These are phyloP conservation scores for Zaprionus nigranus DNA, from an alignment of 1,140 invertebrate species.

Conservation along the genomic window DNA sequence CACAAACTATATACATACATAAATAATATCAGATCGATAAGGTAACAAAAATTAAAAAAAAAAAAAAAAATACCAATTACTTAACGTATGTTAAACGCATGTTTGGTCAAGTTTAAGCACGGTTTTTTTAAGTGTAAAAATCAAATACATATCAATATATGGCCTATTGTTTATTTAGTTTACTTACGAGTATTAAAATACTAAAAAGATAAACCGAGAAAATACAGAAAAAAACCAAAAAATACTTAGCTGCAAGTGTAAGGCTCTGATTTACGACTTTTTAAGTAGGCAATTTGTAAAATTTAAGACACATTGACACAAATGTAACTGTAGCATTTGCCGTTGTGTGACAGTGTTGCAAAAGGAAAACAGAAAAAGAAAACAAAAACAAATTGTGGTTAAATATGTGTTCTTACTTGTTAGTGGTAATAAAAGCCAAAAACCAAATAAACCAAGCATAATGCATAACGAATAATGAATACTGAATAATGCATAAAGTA, in stretches of 20 bases:
- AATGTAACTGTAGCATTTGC: slow-evolving; percentile 32
- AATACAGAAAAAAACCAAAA: slow-evolving; percentile 25
- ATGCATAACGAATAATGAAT: slow-evolving; percentile 18
- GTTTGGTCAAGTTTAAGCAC: slow-evolving; percentile 72
- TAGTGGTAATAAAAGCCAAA: slow-evolving; percentile 79
- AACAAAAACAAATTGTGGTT: slow-evolving; percentile 72
- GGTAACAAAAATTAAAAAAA: slow-evolving; percentile 17
- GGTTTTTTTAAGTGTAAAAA: slow-evolving; percentile 83
- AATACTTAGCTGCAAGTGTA: slow-evolving; percentile 59
- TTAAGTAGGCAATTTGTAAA: slow-evolving; percentile 80
- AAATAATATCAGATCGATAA: slow-evolving; percentile 19
- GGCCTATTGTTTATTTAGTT: slow-evolving; percentile 84
- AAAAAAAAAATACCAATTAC: slow-evolving; percentile 15
- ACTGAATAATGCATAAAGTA: slow-evolving; percentile 37
- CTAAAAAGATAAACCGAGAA: slow-evolving; percentile 24
- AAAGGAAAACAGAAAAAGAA: slow-evolving; percentile 55
- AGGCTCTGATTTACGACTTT: slow-evolving; percentile 80
- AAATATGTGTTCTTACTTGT: slow-evolving; percentile 84
- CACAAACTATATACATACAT: slow-evolving; percentile 34
- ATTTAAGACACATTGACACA: slow-evolving; percentile 61
- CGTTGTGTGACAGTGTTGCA: slow-evolving; percentile 35
- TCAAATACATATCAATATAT: slow-evolving; percentile 84
- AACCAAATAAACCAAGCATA: slow-evolving; percentile 50
- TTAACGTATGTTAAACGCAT: slow-evolving; percentile 38
- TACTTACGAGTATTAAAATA: slow-evolving; percentile 60